phyloP scores from a whole-genome alignment of 1,140 invertebrate genomes.

The Tetragnatha versicolor region DNA sequence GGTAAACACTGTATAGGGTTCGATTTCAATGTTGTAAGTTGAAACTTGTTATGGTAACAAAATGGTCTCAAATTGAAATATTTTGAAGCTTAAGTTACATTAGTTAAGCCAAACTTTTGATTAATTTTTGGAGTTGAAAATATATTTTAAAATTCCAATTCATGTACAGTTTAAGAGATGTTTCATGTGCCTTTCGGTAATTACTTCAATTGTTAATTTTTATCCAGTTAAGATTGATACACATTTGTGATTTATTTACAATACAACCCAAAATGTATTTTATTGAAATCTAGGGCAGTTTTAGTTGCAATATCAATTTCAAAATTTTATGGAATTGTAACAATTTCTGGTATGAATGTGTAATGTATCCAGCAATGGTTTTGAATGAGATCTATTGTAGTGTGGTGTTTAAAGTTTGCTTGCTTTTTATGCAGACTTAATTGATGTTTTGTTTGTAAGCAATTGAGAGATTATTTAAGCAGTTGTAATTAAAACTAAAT shows the following conservation, averaged over 20 bases:
- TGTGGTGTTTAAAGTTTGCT: slow-evolving; percentile 33
- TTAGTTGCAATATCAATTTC: slow-evolving; percentile 5
- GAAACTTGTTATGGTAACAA: neutral
- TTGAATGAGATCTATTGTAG: slow-evolving; percentile 6
- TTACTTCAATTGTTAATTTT: neutral
- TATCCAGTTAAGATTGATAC: neutral
- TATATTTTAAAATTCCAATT: neutral
- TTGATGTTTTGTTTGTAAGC: slow-evolving; percentile 38
- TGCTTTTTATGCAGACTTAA: slow-evolving; percentile 31
- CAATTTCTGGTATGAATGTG: slow-evolving; percentile 3
- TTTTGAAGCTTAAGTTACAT: neutral
- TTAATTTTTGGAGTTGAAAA: neutral
- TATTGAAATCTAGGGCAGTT: neutral
- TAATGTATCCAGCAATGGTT: neutral
- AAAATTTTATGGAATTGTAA: neutral
- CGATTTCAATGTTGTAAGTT: neutral
- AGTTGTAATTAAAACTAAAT: slow-evolving; percentile 36
- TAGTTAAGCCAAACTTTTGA: neutral
- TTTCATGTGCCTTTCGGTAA: neutral
- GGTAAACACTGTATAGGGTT: neutral
- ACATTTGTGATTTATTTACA: neutral
- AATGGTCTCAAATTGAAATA: neutral
- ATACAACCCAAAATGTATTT: neutral
- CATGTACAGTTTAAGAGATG: neutral
- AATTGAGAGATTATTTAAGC: slow-evolving; percentile 52